Evolutionary conservation across 2,113 vertebrate genomes (phyloP).

Genomic region (Dissostichus mawsoni): DNA sequence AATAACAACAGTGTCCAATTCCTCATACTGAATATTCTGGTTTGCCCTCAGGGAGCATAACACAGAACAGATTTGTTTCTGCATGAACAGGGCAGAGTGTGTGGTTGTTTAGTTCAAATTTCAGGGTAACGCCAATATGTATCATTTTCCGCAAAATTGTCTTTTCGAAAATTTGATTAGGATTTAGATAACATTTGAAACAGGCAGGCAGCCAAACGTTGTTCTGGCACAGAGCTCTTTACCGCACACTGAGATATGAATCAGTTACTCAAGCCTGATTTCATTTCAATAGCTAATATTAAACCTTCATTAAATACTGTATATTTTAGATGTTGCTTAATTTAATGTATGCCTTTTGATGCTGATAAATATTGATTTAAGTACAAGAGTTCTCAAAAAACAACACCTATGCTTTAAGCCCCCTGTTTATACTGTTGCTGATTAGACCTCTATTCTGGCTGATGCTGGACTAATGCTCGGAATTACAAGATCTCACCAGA

Average conservation of each 20-base stretch:
- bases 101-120: conserved; percentile 20
- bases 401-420: not conserved
- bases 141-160: conserved; percentile 30
- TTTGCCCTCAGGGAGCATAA: conserved; percentile 28
- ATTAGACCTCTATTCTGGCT: not conserved
- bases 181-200: conserved; percentile 29
- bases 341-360: not conserved
- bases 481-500: not conserved
- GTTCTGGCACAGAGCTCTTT: conserved; percentile 8
- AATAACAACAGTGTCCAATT: conserved; percentile 17
- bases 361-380: not conserved
- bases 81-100: not conserved
- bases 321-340: not conserved
- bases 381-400: not conserved
- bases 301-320: conserved; percentile 6
- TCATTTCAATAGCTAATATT: conserved; percentile 37
- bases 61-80: conserved; percentile 48
- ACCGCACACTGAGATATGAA: conserved; percentile 22
- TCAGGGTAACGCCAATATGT: conserved; percentile 11
- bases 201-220: conserved; percentile 23
- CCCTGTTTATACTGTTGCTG: too few species aligned
- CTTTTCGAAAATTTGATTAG: conserved; percentile 43
- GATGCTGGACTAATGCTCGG: not conserved
- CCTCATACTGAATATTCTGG: conserved; percentile 18
- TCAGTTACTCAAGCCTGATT: conserved; percentile 28